Percentiles rank a stretch among this genome's conserved stretches.
phyloP scores from a whole-genome alignment of 2,797 vertebrate species.

The Epinephelus coioides region DNA sequence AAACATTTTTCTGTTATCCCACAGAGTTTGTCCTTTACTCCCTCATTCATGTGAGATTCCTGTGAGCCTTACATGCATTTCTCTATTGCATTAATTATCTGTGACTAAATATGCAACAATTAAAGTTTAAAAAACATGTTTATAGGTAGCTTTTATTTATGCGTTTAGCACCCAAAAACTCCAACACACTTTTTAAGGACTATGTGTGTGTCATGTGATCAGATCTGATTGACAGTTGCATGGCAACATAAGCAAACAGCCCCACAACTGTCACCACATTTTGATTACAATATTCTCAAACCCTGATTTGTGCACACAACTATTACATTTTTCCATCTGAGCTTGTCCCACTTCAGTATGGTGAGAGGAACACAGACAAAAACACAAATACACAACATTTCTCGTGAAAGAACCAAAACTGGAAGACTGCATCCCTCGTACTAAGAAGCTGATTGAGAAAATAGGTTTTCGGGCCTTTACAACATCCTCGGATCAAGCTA shows the following conservation, averaged over 20 bases:
- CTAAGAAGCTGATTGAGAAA: conserved; percentile 6
- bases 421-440: not conserved
- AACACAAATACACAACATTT: conserved; percentile 4
- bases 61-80: not conserved
- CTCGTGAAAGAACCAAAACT: not conserved
- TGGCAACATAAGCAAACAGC: not conserved
- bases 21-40: not conserved
- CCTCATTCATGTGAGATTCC: not conserved
- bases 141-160: not conserved
- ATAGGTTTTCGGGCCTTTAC: conserved; percentile 6
- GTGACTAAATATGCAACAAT: not conserved
- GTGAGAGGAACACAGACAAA: not conserved
- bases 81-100: not conserved
- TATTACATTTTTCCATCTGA: too few relatives aligned
- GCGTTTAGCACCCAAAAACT: not conserved
- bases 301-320: not conserved
- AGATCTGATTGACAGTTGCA: conserved; percentile 1
- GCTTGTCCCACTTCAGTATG: not conserved
- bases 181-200: not conserved
- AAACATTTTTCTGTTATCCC: conserved; percentile 45
- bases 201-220: not conserved
- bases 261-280: not conserved
- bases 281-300: not conserved
- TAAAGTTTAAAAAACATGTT: not conserved
- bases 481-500: not conserved